Evolutionary conservation across 2,888 invertebrate species (phyloP).

Genomic region (Lobophora halterata): DNA sequence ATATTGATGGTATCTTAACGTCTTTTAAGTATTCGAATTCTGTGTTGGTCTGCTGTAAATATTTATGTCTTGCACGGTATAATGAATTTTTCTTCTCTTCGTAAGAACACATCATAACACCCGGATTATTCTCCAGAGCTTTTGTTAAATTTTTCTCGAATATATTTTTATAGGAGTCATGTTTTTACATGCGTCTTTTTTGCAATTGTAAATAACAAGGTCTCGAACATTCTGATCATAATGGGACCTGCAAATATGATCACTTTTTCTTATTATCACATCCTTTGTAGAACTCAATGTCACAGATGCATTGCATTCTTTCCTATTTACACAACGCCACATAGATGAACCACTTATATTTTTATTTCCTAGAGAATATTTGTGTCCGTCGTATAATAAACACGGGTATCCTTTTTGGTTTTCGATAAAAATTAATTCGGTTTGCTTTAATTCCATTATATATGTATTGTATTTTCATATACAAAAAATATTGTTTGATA

Average conservation of each 20-base stretch:
- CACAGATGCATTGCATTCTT: not conserved
- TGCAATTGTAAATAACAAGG: not conserved
- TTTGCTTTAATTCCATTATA: too few species aligned
- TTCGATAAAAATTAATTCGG: not conserved
- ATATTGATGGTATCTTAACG: conserved; percentile 1
- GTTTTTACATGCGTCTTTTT: not conserved
- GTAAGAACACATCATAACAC: not conserved
- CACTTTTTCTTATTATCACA: not conserved
- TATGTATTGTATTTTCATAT: too few species aligned
- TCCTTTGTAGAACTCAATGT: not conserved
- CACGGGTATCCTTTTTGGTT: not conserved
- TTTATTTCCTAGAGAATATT: not conserved
- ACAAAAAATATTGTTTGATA: too few species aligned
- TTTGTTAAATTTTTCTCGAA: not conserved
- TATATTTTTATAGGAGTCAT: not conserved
- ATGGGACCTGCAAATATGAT: not conserved
- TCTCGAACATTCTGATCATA: not conserved
- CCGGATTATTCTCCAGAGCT: not conserved
- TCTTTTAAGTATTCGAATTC: not conserved
- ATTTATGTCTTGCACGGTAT: not conserved
- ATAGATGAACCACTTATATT: not conserved
- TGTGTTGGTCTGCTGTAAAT: not conserved
- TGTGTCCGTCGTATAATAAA: not conserved
- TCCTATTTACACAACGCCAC: not conserved
- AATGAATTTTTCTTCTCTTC: not conserved